Conservation (phyloP, 2,888 invertebrate genomes). For the Acanthosepion pharaonis region DNA sequence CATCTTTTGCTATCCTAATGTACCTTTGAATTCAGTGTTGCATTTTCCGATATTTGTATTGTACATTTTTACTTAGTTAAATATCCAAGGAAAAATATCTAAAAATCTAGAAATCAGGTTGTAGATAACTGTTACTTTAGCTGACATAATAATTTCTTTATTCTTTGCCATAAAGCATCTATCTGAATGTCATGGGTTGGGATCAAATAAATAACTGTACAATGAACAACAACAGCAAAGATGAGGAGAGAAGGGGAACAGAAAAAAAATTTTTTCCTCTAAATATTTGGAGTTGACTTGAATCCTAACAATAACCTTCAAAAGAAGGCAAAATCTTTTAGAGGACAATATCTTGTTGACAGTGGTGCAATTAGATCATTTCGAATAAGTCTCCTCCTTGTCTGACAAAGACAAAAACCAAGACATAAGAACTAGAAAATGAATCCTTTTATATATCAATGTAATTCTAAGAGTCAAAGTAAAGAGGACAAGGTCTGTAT, state of each 20-base stretch:
- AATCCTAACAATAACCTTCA: background rate
- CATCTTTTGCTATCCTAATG: too few relatives aligned
- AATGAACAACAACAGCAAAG: background rate
- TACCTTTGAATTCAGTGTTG: too few relatives aligned
- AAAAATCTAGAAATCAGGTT: background rate
- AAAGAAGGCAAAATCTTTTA: background rate
- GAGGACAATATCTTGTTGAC: background rate
- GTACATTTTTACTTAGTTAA: background rate
- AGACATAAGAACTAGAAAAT: background rate
- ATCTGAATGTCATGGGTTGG: background rate
- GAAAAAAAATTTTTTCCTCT: accelerated
- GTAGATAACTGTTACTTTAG: background rate
- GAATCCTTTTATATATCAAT: background rate
- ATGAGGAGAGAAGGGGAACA: background rate
- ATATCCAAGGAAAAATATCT: background rate
- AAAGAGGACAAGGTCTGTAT: background rate
- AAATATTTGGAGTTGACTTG: background rate
- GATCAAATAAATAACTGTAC: background rate
- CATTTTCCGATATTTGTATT: too few relatives aligned
- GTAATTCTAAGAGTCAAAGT: background rate
- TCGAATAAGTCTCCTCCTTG: background rate
- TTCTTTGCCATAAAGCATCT: background rate
- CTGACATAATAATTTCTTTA: background rate
- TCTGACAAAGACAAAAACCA: background rate
- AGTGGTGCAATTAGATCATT: background rate